Evolutionary conservation across 2,888 invertebrate species (phyloP).

Genomic region (Parnassius mnemosyne): DNA sequence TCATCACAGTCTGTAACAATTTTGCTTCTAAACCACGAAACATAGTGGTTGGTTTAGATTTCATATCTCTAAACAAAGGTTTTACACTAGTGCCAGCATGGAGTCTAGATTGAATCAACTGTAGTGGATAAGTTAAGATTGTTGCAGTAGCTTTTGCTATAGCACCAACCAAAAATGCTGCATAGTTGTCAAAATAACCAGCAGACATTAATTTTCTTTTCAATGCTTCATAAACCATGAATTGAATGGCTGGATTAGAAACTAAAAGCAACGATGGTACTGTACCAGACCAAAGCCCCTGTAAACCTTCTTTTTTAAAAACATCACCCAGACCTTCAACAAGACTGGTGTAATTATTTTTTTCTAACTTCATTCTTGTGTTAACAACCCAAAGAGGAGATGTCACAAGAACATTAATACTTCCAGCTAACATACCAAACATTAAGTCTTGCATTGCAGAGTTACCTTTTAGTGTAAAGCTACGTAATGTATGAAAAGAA

Average conservation of each 20-base stretch:
- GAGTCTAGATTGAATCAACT: conserved; percentile 90
- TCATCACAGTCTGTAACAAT: conserved; percentile 92
- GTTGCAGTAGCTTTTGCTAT: conserved; percentile 92
- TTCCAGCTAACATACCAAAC: conserved; percentile 89
- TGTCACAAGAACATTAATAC: conserved; percentile 90
- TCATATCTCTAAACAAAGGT: conserved; percentile 83
- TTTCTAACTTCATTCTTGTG: conserved; percentile 91
- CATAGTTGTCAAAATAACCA: conserved; percentile 79
- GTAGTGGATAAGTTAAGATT: conserved; percentile 93
- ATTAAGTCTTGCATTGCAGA: conserved; percentile 87
- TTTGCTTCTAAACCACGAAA: conserved; percentile 95
- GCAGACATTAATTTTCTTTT: conserved; percentile 84
- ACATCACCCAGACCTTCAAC: conserved; percentile 86
- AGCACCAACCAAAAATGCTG: conserved; percentile 88
- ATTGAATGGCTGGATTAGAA: conserved; percentile 94
- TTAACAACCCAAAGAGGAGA: conserved; percentile 97
- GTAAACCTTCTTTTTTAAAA: conserved; percentile 86
- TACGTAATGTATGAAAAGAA: conserved; percentile 91
- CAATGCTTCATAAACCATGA: conserved; percentile 93
- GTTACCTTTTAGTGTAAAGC: conserved; percentile 70
- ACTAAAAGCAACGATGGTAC: conserved; percentile 92
- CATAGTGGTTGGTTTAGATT: conserved; percentile 84
- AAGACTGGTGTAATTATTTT: conserved; percentile 67
- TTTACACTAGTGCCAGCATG: conserved; percentile 84
- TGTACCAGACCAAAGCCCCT: conserved; percentile 91